phyloP scores from a whole-genome alignment of 2,888 invertebrate species.

The Hanleya hanleyi region DNA sequence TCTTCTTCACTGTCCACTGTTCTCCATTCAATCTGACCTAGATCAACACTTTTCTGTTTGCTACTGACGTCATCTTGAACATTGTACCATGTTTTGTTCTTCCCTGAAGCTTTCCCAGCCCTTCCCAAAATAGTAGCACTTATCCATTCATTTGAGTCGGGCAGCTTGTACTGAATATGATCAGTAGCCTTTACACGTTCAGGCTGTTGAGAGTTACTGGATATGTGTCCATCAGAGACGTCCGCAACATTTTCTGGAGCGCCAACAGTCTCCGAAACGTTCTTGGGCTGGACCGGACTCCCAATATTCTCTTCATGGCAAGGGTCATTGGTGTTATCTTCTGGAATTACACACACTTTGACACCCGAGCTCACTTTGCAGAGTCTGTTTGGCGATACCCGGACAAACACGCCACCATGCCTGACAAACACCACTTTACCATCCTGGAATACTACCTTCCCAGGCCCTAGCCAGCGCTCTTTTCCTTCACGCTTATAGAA shows the following conservation, averaged over 20 bases:
- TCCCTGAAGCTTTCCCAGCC: too few species aligned
- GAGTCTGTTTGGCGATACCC: constrained; percentile 47
- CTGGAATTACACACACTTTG: background rate
- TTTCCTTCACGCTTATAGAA: constrained; percentile 41
- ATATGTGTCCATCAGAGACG: background rate
- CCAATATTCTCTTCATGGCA: background rate
- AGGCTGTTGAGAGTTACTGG: too few species aligned
- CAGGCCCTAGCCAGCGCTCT: constrained; percentile 38
- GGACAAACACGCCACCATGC: constrained; percentile 45
- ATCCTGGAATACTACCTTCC: constrained; percentile 49
- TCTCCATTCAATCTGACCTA: constrained; percentile 15
- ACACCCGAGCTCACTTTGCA: constrained; percentile 6
- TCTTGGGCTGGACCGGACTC: background rate
- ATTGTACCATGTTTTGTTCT: constrained; percentile 34
- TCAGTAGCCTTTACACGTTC: constrained; percentile 23
- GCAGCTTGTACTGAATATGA: constrained; percentile 20
- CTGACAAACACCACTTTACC: too few species aligned
- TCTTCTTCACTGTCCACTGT: background rate
- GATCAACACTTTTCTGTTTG: constrained; percentile 22
- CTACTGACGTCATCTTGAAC: constrained; percentile 14
- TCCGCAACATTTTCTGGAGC: background rate
- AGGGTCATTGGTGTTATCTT: background rate
- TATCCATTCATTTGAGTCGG: constrained; percentile 20
- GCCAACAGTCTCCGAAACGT: background rate
- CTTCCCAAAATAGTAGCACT: constrained; percentile 22